Base-by-base conservation (phyloP, 2,888 invertebrate genomes). In the Drosophila picticornis region DNA sequence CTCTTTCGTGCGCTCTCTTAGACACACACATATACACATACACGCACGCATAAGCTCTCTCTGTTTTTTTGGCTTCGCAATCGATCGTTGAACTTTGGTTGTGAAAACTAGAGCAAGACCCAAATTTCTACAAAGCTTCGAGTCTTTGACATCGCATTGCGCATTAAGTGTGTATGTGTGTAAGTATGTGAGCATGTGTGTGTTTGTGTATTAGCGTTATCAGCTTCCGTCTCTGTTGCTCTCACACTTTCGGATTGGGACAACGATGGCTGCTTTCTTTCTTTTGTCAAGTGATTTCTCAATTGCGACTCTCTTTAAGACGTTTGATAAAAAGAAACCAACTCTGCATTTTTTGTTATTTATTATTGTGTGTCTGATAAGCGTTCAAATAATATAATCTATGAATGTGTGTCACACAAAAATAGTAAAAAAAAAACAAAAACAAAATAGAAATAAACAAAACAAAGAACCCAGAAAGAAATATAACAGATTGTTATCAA, bases 91-190 rank as follows among this genome's bases (percentile, higher is more conserved):
- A 91, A 91, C 91, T 90, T 85, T 87, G 82, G 78, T 86, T 88
- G 86, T 84, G 86, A 91, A 91, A 91, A 91, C 89, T 91, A 88
- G 91, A 91, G 90, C 91, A 90, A 91, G 91, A 91, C 91, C 91
- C 85, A 90, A 86, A 91, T 91, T 91, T 90, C 85, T 88, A 76
- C 58, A 83, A 73, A 76, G 75, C 76, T 81, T 80, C 61, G 75
- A 68, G 65, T 69, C 62, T 79, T 67, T 74, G 68, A 55, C 58
- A 66, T 56, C 57, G 55, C 16, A 43, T 66, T 66, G 59, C 38
- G 22, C 64, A 65, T 66, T 29, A 27, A 57, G 25, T 7, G 13
- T 63, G 27, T 46, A 27, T 60, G 25, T 5, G 16, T 59, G 31
- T 58, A n/a, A 31, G 27, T 48, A 25, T 13, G 31, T 65, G 38